A percentile compares a stretch with the other conserved stretches of the same genome.
phyloP scores from a whole-genome alignment of 2,797 vertebrate genomes.

The Salarias fasciatus region DNA sequence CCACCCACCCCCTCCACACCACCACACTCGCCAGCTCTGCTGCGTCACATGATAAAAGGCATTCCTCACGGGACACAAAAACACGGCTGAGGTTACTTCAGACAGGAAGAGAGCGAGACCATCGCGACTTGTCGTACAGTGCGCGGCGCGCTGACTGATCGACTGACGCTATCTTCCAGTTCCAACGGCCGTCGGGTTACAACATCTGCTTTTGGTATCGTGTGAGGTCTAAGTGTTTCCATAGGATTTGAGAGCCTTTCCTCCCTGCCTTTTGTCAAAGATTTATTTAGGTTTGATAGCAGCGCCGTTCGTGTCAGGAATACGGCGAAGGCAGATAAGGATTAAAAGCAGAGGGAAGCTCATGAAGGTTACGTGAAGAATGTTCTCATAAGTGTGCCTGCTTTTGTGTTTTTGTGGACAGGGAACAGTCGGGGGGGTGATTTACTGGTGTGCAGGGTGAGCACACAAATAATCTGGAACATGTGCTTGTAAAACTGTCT shows the following conservation, averaged over 20 bases:
- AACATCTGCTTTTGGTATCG: constrained; percentile 74
- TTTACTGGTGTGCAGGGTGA: constrained; percentile 11
- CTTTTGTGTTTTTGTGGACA: constrained; percentile 11
- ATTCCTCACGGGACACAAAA: constrained; percentile 69
- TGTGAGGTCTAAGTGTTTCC: constrained; percentile 49
- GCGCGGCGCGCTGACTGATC: constrained; percentile 57
- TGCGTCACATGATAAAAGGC: constrained; percentile 78
- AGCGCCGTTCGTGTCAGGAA: constrained; percentile 20
- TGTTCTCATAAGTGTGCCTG: constrained; percentile 32
- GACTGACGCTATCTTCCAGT: constrained; percentile 66
- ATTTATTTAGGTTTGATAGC: constrained; percentile 38
- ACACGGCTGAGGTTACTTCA: constrained; percentile 71
- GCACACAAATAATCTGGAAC: constrained; percentile 48
- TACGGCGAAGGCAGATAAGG: constrained; percentile 20
- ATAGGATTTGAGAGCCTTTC: constrained; percentile 42
- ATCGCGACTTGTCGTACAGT: constrained; percentile 41
- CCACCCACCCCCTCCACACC: neutral
- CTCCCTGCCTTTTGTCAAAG: constrained; percentile 30
- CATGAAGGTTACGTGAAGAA: constrained; percentile 35
- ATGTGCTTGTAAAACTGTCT: constrained; percentile 45
- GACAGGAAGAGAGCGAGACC: constrained; percentile 75
- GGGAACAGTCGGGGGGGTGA: constrained; percentile 16
- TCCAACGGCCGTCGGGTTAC: constrained; percentile 57
- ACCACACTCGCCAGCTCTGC: constrained; percentile 40
- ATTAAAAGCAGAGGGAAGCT: constrained; percentile 35